Evolutionary conservation across 2,797 vertebrate genomes (phyloP).

Genomic region (Enteromius paludinosus): DNA sequence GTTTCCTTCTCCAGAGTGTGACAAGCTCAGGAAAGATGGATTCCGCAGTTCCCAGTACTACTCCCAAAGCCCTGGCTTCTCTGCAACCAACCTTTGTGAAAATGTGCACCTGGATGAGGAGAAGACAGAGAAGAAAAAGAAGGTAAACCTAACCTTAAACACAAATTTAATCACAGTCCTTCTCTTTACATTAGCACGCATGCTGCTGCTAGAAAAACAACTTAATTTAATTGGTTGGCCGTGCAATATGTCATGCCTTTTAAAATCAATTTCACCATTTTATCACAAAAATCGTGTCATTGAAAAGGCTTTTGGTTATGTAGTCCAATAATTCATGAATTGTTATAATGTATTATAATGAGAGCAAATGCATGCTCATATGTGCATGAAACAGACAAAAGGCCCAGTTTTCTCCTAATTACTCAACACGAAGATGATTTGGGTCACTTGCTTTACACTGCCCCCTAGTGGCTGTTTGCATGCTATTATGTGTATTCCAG

Average conservation of each 20-base stretch:
- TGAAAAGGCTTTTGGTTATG: neutral
- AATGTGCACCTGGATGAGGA: constrained; percentile 79
- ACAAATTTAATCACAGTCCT: neutral
- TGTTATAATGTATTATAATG: neutral
- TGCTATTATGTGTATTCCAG: neutral
- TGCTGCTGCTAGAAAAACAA: neutral
- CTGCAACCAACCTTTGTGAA: constrained; percentile 73
- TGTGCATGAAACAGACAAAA: constrained; percentile 7
- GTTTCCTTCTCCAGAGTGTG: constrained; percentile 73
- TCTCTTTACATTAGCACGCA: neutral
- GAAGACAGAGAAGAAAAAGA: constrained; percentile 77
- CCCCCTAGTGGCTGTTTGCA: constrained; percentile 39
- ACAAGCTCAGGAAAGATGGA: constrained; percentile 86
- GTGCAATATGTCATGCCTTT: neutral
- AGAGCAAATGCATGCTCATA: neutral
- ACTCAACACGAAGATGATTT: neutral
- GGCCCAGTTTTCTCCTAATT: neutral
- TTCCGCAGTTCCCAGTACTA: constrained; percentile 83
- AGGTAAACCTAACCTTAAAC: constrained; percentile 77
- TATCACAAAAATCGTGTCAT: neutral
- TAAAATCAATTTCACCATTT: neutral
- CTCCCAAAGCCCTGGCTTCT: constrained; percentile 81
- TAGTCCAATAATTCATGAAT: neutral
- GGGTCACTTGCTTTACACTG: constrained; percentile 18
- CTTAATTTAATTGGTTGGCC: neutral